Evolutionary conservation across 2,113 vertebrate genomes (phyloP).

Genomic region (Callocephalon fimbriatum): DNA sequence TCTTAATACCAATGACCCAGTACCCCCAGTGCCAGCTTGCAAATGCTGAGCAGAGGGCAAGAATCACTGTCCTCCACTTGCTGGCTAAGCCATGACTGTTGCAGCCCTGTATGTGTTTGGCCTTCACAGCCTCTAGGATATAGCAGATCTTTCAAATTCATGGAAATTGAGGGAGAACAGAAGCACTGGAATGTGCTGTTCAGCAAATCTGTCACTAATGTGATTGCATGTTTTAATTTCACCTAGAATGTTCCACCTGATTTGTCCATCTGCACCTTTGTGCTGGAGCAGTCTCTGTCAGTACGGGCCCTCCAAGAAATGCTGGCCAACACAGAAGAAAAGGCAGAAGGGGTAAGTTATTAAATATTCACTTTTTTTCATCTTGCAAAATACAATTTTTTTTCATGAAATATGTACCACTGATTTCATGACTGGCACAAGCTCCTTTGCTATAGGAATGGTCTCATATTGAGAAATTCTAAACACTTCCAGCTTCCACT

Average conservation of each 20-base stretch:
- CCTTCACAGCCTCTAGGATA: not conserved
- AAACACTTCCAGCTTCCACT: not conserved
- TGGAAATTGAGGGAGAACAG: not conserved
- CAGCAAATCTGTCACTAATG: not conserved
- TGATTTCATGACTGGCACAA: not conserved
- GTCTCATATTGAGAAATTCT: not conserved
- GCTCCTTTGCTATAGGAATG: not conserved
- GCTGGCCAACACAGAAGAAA: conserved; percentile 92
- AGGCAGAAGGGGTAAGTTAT: conserved; percentile 90
- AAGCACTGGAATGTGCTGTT: not conserved
- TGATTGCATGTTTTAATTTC: conserved; percentile 4
- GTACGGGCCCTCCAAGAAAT: conserved; percentile 96
- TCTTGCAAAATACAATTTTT: not conserved
- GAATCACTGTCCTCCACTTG: not conserved
- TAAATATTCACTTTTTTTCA: not conserved
- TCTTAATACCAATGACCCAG: not conserved
- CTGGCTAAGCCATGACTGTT: not conserved
- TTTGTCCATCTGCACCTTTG: conserved; percentile 97
- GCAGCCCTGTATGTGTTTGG: not conserved
- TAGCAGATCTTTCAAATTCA: not conserved
- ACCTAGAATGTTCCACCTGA: conserved; percentile 97
- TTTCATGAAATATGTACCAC: not conserved
- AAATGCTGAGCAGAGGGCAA: not conserved
- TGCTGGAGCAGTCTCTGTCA: conserved; percentile 94
- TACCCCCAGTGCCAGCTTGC: not conserved